Evolutionary conservation across 2,888 invertebrate genomes (phyloP).

Genomic region (Xylocampa areola): DNA sequence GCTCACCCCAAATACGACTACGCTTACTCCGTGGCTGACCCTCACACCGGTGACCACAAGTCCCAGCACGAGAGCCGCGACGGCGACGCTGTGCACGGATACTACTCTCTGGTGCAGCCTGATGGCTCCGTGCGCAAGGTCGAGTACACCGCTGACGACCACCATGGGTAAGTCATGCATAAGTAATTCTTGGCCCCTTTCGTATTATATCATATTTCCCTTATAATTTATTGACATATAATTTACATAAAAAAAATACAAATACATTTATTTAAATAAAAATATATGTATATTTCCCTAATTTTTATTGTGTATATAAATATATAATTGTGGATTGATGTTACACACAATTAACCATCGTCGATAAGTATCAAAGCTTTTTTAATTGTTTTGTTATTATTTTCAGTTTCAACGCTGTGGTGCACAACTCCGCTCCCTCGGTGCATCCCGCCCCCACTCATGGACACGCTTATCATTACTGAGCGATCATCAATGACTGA

Average conservation of each 20-base stretch:
- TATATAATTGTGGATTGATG: too few relatives aligned
- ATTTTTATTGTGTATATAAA: too few relatives aligned
- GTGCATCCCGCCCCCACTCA: constrained; percentile 75
- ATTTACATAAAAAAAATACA: too few relatives aligned
- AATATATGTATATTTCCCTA: too few relatives aligned
- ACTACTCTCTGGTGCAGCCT: constrained; percentile 88
- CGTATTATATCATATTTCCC: too few relatives aligned
- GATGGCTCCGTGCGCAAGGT: constrained; percentile 88
- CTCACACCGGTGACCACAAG: constrained; percentile 90
- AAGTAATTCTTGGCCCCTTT: too few relatives aligned
- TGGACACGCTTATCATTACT: constrained; percentile 66
- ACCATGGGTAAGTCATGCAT: constrained; percentile 57
- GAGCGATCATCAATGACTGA: constrained; percentile 11
- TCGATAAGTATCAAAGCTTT: too few relatives aligned
- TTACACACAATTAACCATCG: too few relatives aligned
- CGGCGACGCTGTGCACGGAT: constrained; percentile 89
- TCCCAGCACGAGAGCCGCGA: constrained; percentile 87
- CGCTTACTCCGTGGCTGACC: constrained; percentile 88
- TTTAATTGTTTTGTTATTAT: neutral
- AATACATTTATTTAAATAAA: too few relatives aligned
- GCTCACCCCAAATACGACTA: constrained; percentile 84
- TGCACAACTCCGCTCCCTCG: constrained; percentile 80
- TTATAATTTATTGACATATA: too few relatives aligned
- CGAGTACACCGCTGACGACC: constrained; percentile 80
- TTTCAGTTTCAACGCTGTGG: constrained; percentile 85